phyloP scores from a whole-genome alignment of 2,888 invertebrate species.

The Ormyrus labotus region DNA sequence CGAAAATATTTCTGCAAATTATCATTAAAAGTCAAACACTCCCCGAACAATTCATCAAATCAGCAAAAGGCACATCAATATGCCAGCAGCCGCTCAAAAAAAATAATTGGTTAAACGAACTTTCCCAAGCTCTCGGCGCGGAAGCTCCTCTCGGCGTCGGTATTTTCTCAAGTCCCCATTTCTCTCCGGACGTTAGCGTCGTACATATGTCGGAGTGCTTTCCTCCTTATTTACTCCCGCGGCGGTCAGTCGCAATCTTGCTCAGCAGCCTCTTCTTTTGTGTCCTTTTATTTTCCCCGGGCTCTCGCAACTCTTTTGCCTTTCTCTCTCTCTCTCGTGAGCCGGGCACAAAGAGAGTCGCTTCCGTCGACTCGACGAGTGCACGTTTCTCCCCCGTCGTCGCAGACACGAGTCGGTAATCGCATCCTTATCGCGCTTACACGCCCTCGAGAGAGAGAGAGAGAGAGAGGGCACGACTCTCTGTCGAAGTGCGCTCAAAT shows the following conservation, averaged over 20 bases:
- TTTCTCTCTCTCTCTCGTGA: not conserved
- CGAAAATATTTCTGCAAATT: no score
- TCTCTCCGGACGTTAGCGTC: no score
- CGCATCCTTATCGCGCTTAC: constrained; percentile 38
- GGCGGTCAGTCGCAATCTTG: constrained; percentile 12
- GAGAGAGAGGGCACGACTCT: not conserved
- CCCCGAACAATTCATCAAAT: no score
- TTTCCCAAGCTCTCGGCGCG: no score
- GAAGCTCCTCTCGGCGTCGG: no score
- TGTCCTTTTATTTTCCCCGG: not conserved
- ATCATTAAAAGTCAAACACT: no score
- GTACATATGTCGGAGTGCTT: not conserved
- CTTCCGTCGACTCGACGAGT: not conserved
- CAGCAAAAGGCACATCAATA: no score
- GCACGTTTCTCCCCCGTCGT: not conserved
- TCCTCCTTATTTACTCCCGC: not conserved
- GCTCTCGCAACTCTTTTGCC: not conserved
- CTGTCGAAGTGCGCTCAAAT: no score
- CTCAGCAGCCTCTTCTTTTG: not conserved
- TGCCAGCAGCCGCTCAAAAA: no score
- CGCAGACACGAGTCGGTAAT: not conserved
- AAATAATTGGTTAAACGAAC: no score
- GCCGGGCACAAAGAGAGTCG: not conserved
- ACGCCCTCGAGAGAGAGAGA: constrained; percentile 17
- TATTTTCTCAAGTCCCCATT: no score